Evolutionary conservation across 2,113 vertebrate species (phyloP), one percentile per base, ranked within the genome.

Genomic region (Probosciger aterrimus): DNA sequence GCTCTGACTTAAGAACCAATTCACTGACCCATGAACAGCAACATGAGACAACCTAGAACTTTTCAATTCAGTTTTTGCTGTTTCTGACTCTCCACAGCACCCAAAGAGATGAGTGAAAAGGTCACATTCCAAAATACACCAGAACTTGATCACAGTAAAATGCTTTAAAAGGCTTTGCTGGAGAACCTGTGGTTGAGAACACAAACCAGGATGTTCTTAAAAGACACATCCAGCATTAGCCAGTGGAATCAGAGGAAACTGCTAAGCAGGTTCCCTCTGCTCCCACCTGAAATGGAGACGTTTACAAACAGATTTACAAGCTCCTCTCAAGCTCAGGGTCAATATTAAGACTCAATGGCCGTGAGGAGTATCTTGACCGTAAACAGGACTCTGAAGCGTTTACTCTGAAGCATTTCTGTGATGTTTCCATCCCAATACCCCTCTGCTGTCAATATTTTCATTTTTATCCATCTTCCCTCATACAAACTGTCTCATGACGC

Each of bases 21-120:
- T n/a, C 6, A 14, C 6, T 14, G 30, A 60, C 11, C 33, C 49
- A 78, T 0, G 10, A 59, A 55, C 1, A 7, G 20, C 3, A 82
- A 65, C 74, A 65, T 1, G 18, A 78, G 47, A 53, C 35, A 44
- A 50, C 9, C 65, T 4, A 8, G 27, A n/a, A 57, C 65, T 31
- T 67, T 22, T 11, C 23, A 28, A 9, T 17, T 1, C 1, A 10
- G 14, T 31, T 35, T 46, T 11, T 35, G 31, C n/a, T 64, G 31
- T 31, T 88, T 62, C 50, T 85, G 50, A 24, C 43, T 44, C 41
- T 12, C 27, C 46, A 11, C 9, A 69, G 63, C 39, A 52, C 12
- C 44, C 23, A 15, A 5, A 68, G 30, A 33, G 27, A 57, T 10
- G 16, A 22, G 2, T 12, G 10, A n/a, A 35, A n/a, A 30, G 17